Conservation (phyloP, 2,797 vertebrate genomes). For the Hydrocynus forskahlii region DNA sequence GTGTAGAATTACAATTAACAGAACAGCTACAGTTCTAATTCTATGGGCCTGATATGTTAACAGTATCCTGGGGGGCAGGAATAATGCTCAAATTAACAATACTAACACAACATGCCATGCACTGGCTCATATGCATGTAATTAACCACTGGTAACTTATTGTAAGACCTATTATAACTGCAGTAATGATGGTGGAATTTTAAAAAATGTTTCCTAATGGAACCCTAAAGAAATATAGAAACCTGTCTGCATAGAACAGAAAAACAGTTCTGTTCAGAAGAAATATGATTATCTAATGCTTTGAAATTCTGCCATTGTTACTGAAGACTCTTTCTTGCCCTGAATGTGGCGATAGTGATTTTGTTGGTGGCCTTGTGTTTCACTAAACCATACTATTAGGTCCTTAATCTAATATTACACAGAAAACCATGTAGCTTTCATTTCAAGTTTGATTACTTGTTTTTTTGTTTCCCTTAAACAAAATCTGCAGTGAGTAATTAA, state of each 20-base stretch:
- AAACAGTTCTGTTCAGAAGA: background rate
- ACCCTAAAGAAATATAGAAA: too few relatives aligned
- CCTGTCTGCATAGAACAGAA: too few relatives aligned
- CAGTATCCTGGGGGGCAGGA: background rate
- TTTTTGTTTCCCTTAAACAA: background rate
- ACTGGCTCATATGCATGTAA: background rate
- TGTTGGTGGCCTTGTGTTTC: background rate
- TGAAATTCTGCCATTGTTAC: background rate
- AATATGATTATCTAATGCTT: too few relatives aligned
- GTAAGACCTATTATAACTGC: too few relatives aligned
- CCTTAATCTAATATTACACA: background rate
- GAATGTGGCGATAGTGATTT: background rate
- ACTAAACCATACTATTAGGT: background rate
- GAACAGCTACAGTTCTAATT: background rate
- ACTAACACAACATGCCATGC: conserved; percentile 15
- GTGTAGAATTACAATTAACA: background rate
- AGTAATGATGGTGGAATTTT: too few relatives aligned
- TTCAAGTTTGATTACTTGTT: background rate
- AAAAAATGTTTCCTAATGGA: too few relatives aligned
- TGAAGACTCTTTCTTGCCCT: background rate
- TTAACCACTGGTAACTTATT: background rate
- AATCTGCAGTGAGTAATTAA: too few relatives aligned
- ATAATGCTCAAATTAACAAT: conserved; percentile 16
- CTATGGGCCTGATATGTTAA: background rate
- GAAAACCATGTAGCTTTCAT: background rate